A percentile compares a stretch with the other conserved stretches of the same genome.
Conservation (phyloP, 2,113 vertebrate species). For the Agelaius phoeniceus region DNA sequence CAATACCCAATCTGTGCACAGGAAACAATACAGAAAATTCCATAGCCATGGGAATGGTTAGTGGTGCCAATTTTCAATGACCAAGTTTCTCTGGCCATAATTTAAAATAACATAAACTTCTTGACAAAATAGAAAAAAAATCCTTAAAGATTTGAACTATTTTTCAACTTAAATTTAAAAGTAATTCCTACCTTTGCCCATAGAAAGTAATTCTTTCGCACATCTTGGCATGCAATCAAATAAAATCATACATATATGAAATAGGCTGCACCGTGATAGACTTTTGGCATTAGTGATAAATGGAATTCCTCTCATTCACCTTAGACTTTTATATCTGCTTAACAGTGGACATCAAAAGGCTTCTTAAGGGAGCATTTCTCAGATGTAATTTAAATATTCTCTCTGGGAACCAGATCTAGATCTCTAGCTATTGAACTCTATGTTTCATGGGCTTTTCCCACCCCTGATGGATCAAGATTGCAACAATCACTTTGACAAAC, state of each 20-base stretch:
- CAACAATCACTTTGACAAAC: background rate
- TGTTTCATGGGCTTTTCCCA: background rate
- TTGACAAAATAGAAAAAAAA: background rate
- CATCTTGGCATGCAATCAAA: background rate
- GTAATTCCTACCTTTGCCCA: background rate
- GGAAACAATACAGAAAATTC: background rate
- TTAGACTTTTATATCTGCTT: background rate
- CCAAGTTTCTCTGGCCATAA: background rate
- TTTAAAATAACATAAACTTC: background rate
- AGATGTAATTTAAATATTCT: background rate
- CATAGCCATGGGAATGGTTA: background rate
- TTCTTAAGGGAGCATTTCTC: fast-evolving
- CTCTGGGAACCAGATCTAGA: background rate
- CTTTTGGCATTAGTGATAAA: background rate
- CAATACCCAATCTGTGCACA: background rate
- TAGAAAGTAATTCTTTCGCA: background rate
- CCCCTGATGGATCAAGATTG: background rate
- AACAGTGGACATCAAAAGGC: background rate
- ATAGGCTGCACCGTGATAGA: background rate
- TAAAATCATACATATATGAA: background rate
- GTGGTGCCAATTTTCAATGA: background rate
- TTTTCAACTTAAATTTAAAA: background rate
- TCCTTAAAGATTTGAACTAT: background rate
- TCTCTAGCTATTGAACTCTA: background rate
- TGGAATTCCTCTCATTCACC: background rate